These are phyloP conservation scores for Gymnoscopelus microlampas DNA, from an alignment of 2,797 vertebrate species.

Conservation along the genomic window DNA sequence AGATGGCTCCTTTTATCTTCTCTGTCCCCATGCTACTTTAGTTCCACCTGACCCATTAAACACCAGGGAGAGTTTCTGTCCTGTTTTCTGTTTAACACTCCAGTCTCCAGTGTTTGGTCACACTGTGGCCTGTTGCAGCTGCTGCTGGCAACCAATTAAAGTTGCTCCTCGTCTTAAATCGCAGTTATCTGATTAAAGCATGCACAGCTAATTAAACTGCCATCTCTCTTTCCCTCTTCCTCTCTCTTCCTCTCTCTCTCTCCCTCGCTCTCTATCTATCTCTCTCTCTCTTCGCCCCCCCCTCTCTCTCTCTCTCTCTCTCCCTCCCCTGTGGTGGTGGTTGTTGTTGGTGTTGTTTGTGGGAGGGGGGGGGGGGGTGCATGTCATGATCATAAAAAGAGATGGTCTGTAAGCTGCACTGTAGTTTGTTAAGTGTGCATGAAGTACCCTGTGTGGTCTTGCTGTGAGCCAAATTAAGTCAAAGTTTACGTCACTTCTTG, in stretches of 20 bases:
- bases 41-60: conserved; percentile 35
- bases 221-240: conserved; percentile 37
- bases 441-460: too few species aligned
- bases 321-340: too few species aligned
- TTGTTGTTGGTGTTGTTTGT: too few species aligned
- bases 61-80: conserved; percentile 24
- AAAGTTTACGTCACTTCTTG: too few species aligned
- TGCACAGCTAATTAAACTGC: conserved; percentile 67
- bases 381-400: too few species aligned
- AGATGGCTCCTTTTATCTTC: neutral
- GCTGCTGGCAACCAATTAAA: conserved; percentile 67
- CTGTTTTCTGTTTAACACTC: conserved; percentile 18
- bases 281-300: conserved; percentile 1
- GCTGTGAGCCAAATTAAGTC: too few species aligned
- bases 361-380: too few species aligned
- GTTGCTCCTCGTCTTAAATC: conserved; percentile 43
- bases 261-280: neutral
- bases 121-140: conserved; percentile 49
- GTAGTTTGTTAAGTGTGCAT: too few species aligned
- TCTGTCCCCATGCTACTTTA: neutral
- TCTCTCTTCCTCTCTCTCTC: neutral
- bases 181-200: conserved; percentile 59
- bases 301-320: too few species aligned
- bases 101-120: conserved; percentile 39
- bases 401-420: too few species aligned